Percentiles rank a stretch among this genome's conserved stretches.
phyloP scores from a whole-genome alignment of 2,113 vertebrate genomes.

The Thalassarche chlororhynchos region DNA sequence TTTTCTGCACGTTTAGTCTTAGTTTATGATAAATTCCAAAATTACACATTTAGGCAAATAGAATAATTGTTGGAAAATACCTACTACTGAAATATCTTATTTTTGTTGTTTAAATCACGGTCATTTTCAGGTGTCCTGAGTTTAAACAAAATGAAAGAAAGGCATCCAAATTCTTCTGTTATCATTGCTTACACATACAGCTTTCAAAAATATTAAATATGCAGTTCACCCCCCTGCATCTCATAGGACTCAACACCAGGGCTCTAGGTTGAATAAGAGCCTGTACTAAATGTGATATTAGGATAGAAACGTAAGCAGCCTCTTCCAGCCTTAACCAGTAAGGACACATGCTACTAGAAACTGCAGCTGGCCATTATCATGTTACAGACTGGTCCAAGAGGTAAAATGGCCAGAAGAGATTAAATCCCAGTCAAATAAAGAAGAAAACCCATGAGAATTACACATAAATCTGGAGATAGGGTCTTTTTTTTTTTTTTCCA shows the following conservation, averaged over 20 bases:
- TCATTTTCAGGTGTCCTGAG: neutral
- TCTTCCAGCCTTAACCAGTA: neutral
- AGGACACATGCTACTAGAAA: neutral
- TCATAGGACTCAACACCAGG: neutral
- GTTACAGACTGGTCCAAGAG: neutral
- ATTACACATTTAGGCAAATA: neutral
- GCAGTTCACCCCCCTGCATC: neutral
- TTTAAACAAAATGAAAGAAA: neutral
- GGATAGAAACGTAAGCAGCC: neutral
- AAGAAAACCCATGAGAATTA: neutral
- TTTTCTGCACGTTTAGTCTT: neutral
- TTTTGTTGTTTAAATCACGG: neutral
- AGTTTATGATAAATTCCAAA: neutral
- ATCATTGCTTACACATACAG: neutral
- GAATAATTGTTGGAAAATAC: neutral
- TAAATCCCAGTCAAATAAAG: neutral
- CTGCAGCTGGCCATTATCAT: neutral
- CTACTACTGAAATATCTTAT: neutral
- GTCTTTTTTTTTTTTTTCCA: neutral
- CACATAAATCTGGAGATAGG: neutral
- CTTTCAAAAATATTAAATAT: neutral
- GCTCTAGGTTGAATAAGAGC: neutral
- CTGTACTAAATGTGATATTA: neutral
- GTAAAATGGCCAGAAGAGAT: neutral
- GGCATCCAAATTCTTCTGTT: neutral